phyloP scores from a whole-genome alignment of 2,888 invertebrate species.

The Punctoribates punctum region DNA sequence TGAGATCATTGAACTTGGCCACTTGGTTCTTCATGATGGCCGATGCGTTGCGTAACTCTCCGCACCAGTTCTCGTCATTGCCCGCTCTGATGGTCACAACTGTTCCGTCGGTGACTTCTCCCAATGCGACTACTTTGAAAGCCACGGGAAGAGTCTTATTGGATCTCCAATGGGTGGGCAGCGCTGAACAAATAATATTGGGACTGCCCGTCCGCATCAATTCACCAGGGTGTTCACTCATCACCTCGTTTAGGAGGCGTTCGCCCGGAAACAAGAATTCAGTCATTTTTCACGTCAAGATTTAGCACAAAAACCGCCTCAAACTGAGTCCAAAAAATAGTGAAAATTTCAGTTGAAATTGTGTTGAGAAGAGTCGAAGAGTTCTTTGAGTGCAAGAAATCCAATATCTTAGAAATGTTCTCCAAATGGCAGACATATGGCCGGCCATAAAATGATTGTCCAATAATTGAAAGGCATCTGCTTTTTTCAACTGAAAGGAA shows the following conservation, averaged over 20 bases:
- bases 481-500: conserved; percentile 3
- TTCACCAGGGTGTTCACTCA: conserved; percentile 74
- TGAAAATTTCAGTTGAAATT: too few relatives aligned
- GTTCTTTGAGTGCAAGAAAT: not conserved
- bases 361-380: too few relatives aligned
- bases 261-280: conserved; percentile 63
- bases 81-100: conserved; percentile 88
- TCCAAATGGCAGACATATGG: conserved; percentile 20
- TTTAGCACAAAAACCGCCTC: too few relatives aligned
- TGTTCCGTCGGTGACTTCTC: conserved; percentile 90
- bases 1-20: conserved; percentile 93
- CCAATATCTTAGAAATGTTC: conserved; percentile 14
- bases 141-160: conserved; percentile 59
- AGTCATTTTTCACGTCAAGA: conserved; percentile 1
- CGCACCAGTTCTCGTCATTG: conserved; percentile 95
- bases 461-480: conserved; percentile 11
- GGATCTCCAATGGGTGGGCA: conserved; percentile 95
- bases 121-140: conserved; percentile 67
- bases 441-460: conserved; percentile 5
- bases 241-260: conserved; percentile 65
- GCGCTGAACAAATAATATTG: conserved; percentile 87
- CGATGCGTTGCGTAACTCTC: conserved; percentile 84
- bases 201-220: conserved; percentile 74
- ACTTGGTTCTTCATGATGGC: conserved; percentile 96
- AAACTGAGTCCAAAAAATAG: too few relatives aligned